Base-by-base conservation (phyloP, 2,888 invertebrate genomes). In the Agrochola macilenta region DNA sequence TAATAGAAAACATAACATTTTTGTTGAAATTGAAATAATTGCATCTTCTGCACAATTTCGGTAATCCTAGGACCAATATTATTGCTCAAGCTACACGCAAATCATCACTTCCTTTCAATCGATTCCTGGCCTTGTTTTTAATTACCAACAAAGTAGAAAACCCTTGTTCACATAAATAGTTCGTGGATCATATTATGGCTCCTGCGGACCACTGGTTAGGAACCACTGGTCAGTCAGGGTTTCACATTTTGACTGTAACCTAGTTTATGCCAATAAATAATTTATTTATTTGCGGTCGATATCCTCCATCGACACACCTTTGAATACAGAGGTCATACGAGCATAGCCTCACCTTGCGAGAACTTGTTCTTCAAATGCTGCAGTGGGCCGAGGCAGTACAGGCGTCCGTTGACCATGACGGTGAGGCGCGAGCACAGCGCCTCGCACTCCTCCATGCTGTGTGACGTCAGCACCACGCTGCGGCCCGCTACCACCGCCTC, bases 381-480 rank as follows among this genome's bases (percentile, higher is more conserved):
- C 78, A 98, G 97, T 2, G 98, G 97, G 5, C 98, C 98, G 64
- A 98, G 94, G 89, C 98, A 98, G 91, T 97, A 97, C 84, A 98
- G 97, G 70, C 97, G 95, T 0, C 98, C 98, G 90, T 97, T 97
- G 58, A 98, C 98, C 98, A 98, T 98, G 79, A 98, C 98, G 58
- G 98, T 98, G 87, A 98, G 95, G 2, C 98, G 96, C 5, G 98
- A 98, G 92, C 98, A 98, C 58, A 98, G 95, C 46, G 98, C 98
- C 95, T 98, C 98, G 93, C 98, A 98, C 93, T 98, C 98, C 93
- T 98, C 98, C 98, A 98, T 98, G 89, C 95, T 95, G 93, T 96
- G 96, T 69, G 96, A 95, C 85, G 96, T 96, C 84, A 99, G 96
- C 78, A 99, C 97, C 69, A 99, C 97, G 81, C 98, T 98, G 65